These are phyloP conservation scores for Agapornis roseicollis DNA, from an alignment of 2,113 vertebrate genomes.

Conservation along the genomic window DNA sequence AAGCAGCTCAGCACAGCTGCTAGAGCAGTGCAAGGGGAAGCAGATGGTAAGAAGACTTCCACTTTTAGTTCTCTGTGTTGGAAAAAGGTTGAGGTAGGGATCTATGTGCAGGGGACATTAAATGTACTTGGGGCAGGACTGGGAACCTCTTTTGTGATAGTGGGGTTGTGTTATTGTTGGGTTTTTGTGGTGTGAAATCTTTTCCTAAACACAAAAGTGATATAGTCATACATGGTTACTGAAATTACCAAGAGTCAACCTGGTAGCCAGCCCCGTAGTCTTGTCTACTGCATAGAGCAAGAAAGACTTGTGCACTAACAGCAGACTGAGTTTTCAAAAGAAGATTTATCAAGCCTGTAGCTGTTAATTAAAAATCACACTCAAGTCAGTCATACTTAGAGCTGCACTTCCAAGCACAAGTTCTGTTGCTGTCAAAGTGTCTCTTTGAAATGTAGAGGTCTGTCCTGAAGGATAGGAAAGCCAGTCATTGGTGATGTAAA, in stretches of 20 bases:
- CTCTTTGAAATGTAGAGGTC: background rate
- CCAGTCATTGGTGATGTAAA: background rate
- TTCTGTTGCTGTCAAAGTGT: background rate
- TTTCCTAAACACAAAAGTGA: background rate
- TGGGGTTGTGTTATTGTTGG: background rate
- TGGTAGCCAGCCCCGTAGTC: background rate
- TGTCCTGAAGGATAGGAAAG: background rate
- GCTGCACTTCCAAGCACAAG: background rate
- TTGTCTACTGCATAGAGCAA: background rate
- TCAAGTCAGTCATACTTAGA: background rate
- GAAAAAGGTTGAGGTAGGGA: background rate
- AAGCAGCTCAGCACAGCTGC: background rate
- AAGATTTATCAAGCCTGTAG: background rate
- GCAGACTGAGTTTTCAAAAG: background rate
- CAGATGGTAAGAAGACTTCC: background rate
- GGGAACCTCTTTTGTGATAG: background rate
- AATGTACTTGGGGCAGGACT: background rate
- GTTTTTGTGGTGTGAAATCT: background rate
- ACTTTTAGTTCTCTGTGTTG: background rate
- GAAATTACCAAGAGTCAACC: background rate
- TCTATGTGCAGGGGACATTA: background rate
- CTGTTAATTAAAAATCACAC: background rate
- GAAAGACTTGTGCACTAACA: background rate
- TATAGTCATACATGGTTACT: background rate
- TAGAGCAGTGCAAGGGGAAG: background rate